A percentile compares a stretch with the other conserved stretches of the same genome.
phyloP scores from a whole-genome alignment of 2,888 invertebrate species.

The Lasioglossum marginatum region DNA sequence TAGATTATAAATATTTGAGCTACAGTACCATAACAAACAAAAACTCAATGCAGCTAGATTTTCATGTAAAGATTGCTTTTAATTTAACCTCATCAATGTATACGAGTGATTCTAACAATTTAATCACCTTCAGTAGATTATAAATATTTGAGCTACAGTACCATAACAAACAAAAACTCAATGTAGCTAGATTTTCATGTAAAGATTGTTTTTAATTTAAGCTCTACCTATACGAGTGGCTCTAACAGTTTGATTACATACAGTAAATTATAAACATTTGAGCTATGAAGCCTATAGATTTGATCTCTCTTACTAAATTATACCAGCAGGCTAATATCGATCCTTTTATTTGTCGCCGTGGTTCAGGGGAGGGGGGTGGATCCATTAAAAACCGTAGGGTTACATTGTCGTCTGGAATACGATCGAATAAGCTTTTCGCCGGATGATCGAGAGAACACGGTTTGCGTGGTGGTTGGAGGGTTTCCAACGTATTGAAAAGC shows the following conservation, averaged over 20 bases:
- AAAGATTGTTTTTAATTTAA: not conserved
- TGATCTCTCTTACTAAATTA: not conserved
- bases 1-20: too few species aligned
- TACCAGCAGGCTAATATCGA: not conserved
- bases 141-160: not conserved
- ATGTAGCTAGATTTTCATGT: not conserved
- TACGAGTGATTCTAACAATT: not conserved
- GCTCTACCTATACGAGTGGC: not conserved
- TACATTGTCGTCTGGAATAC: constrained; percentile 39
- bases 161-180: too few species aligned
- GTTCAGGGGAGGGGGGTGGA: not conserved
- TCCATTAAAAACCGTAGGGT: not conserved
- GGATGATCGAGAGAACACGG: constrained; percentile 23
- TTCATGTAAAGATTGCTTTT: not conserved
- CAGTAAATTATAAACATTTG: not conserved
- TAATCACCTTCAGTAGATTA: not conserved
- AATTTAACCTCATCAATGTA: not conserved
- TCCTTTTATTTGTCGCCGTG: not conserved
- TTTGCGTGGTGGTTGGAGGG: constrained; percentile 1
- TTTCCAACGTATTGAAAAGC: constrained; percentile 43
- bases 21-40: too few species aligned
- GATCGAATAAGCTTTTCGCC: constrained; percentile 57
- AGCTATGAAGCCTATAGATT: not conserved
- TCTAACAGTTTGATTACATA: not conserved
- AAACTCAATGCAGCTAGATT: too few species aligned